Conservation (phyloP, 2,797 vertebrate genomes). For the Chromobotia macracanthus region DNA sequence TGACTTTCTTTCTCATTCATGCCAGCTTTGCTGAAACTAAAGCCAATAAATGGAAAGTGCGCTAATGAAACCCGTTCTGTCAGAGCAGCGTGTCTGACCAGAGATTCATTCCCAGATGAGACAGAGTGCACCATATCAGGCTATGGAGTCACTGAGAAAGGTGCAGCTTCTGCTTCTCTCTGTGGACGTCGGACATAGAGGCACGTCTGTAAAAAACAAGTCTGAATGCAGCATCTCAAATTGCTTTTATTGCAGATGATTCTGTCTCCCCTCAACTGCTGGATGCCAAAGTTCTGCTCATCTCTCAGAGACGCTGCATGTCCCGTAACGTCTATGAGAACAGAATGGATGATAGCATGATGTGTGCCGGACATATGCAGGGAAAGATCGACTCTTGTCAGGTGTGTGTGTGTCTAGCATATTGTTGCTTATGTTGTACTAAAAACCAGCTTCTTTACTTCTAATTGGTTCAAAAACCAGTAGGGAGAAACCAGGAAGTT, state of each 20-base stretch:
- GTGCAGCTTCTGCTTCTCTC: slow-evolving; percentile 57
- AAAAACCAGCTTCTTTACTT: no score
- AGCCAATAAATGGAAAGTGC: slow-evolving; percentile 75
- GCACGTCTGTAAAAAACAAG: background rate
- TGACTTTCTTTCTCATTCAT: slow-evolving; percentile 3
- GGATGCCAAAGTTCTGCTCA: slow-evolving; percentile 83
- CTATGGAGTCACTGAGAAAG: slow-evolving; percentile 81
- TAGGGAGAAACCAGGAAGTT: no score
- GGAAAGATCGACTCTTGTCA: slow-evolving; percentile 43
- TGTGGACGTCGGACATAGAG: no score
- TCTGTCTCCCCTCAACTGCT: slow-evolving; percentile 71
- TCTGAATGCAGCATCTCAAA: background rate
- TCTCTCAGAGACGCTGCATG: slow-evolving; percentile 78
- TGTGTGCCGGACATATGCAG: slow-evolving; percentile 82
- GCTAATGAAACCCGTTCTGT: slow-evolving; percentile 83
- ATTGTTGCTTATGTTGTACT: no score
- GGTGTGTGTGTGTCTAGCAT: no score
- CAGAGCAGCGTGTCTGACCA: slow-evolving; percentile 80
- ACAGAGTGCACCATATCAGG: slow-evolving; percentile 85
- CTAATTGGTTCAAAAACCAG: no score
- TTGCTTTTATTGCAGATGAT: slow-evolving; percentile 41
- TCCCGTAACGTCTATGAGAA: slow-evolving; percentile 67
- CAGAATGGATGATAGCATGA: slow-evolving; percentile 80
- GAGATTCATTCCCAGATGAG: slow-evolving; percentile 68
- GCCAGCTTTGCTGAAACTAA: slow-evolving; percentile 83